Evolutionary conservation across 2,113 vertebrate genomes (phyloP), one percentile per base, ranked within the genome.

Genomic region (Ptyas mucosa): DNA sequence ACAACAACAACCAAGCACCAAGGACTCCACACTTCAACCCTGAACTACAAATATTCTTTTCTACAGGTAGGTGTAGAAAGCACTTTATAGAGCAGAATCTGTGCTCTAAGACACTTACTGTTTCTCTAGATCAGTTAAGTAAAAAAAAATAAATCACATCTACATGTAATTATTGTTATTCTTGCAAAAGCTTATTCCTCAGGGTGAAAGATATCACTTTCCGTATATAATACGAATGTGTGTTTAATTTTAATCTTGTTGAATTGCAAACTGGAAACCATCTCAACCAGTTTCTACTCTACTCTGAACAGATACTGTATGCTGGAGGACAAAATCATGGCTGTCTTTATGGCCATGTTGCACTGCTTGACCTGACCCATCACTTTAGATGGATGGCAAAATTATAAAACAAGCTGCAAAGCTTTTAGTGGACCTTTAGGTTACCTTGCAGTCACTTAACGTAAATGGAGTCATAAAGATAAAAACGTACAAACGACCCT

Each of bases 381-480:
- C 95, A 95, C 58, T 93, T 96, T 93, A 95, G 94, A 96, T 94
- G 94, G 96, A 96, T 95, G 95, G 93, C 92, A 95, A 95, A 97
- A 96, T 96, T 95, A 97, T 96, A 95, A 96, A 96, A 92, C 95
- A 96, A 95, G 94, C 0, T 94, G 93, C 94, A 95, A 96, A 94
- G 95, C 95, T 97, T 97, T 97, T 95, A 97, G 96, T 90, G 93
- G 92, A 92, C 94, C 93, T 93, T 93, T 90, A 64, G 54, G 94
- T 95, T 94, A 86, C 90, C 21, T 93, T 58, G 95, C 89, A 91
- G 95, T 93, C 95, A 94, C 93, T 95, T 95, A 95, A 94, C 95
- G 93, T 96, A 96, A 97, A 95, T 95, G 95, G 95, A 88, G 90
- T 94, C 90, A 93, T 95, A 96, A 96, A 96, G 96, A 96, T 95